Conservation (phyloP, 2,113 vertebrate species). For the Seriola aureovittata region DNA sequence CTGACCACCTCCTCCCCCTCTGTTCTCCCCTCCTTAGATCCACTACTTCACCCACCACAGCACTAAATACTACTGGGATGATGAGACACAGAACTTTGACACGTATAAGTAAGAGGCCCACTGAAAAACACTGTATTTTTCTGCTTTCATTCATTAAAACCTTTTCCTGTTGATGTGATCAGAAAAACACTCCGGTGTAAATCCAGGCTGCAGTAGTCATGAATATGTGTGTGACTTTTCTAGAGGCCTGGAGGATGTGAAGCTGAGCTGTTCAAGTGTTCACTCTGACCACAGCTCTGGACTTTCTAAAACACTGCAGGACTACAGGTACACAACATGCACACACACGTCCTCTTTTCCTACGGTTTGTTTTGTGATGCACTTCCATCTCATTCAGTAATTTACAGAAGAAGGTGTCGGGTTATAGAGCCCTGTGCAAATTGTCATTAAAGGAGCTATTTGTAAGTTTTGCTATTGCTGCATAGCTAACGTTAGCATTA, state of each 20-base stretch:
- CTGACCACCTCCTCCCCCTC: constrained; percentile 8
- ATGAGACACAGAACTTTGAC: constrained; percentile 89
- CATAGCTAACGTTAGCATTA: too few species aligned
- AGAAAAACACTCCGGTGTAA: neutral
- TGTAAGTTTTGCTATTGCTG: too few species aligned
- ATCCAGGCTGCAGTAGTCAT: neutral
- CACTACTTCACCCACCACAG: constrained; percentile 93
- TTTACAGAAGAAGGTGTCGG: too few species aligned
- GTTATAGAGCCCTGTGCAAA: neutral
- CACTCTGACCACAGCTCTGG: constrained; percentile 90
- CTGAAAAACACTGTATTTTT: neutral
- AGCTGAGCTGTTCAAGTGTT: constrained; percentile 87
- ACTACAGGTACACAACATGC: constrained; percentile 87
- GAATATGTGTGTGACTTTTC: constrained; percentile 52
- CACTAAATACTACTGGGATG: constrained; percentile 93
- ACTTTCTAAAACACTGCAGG: constrained; percentile 86
- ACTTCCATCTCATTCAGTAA: too few species aligned
- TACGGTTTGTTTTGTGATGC: neutral
- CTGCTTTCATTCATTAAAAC: neutral
- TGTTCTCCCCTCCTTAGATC: constrained; percentile 80
- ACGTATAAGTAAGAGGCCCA: constrained; percentile 86
- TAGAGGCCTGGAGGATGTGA: constrained; percentile 91
- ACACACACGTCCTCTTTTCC: neutral
- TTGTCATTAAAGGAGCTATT: too few species aligned
- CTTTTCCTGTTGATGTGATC: neutral